Percentiles rank a stretch among this genome's conserved stretches.
These are phyloP conservation scores for Cremastinae sp. DNA, from an alignment of 2,888 invertebrate genomes.

Conservation along the genomic window DNA sequence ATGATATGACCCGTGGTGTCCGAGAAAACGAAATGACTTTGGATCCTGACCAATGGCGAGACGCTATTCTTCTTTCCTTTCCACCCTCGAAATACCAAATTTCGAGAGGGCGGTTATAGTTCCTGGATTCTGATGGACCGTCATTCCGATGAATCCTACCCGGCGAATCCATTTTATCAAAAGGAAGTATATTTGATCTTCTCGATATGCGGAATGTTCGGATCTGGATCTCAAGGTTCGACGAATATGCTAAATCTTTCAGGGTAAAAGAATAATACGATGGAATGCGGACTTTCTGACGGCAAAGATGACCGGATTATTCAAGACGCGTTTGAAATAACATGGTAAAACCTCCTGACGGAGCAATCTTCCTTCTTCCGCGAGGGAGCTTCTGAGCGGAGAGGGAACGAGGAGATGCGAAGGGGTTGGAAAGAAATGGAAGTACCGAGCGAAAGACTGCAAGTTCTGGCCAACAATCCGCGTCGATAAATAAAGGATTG, in stretches of 20 bases:
- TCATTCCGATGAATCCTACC: constrained; percentile 24
- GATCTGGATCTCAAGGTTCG: not conserved
- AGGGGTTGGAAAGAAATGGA: constrained; percentile 35
- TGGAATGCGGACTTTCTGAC: constrained; percentile 33
- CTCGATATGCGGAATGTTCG: not conserved
- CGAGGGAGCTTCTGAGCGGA: constrained; percentile 63
- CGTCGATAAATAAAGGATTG: constrained; percentile 78
- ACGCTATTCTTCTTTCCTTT: constrained; percentile 23
- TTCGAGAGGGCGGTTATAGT: constrained; percentile 42
- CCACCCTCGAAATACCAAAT: constrained; percentile 45
- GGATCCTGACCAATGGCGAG: constrained; percentile 73
- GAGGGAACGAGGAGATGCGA: constrained; percentile 55
- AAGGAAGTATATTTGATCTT: not conserved
- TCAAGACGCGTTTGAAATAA: constrained; percentile 77
- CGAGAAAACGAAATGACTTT: constrained; percentile 74
- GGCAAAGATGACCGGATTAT: constrained; percentile 74
- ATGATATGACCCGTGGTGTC: constrained; percentile 74
- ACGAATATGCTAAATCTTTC: not conserved
- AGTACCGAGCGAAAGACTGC: constrained; percentile 33
- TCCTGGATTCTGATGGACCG: constrained; percentile 24
- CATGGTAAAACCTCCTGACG: constrained; percentile 68
- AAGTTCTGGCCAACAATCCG: constrained; percentile 72
- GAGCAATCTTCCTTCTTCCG: constrained; percentile 62
- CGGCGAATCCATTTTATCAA: constrained; percentile 27
- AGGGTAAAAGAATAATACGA: not conserved